These are phyloP conservation scores for Celastrina argiolus DNA, from an alignment of 2,888 invertebrate species.

Conservation along the genomic window DNA sequence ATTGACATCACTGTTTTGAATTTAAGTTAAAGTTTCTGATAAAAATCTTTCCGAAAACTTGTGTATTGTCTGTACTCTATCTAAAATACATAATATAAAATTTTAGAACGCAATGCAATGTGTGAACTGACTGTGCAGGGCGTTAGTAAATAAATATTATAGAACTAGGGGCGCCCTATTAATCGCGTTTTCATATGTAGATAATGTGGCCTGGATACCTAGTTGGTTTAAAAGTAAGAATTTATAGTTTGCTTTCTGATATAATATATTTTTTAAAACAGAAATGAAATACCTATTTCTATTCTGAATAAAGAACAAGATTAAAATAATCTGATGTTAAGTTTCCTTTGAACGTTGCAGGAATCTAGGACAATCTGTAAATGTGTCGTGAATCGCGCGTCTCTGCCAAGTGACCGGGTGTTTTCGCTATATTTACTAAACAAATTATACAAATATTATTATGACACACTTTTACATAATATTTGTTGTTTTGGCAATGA, in stretches of 20 bases:
- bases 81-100: no score
- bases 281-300: background rate
- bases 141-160: no score
- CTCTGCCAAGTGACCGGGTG: background rate
- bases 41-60: no score
- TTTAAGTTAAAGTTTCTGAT: no score
- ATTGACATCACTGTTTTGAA: no score
- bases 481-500: conserved; percentile 11
- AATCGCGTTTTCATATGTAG: no score
- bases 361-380: conserved; percentile 1
- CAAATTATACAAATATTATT: background rate
- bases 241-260: background rate
- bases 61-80: no score
- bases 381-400: background rate
- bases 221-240: background rate
- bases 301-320: background rate
- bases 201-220: background rate
- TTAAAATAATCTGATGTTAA: background rate
- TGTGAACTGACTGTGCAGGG: no score
- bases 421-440: background rate
- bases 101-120: no score
- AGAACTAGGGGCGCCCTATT: no score
- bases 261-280: background rate
- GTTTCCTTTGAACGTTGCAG: background rate
- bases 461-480: background rate